Base-by-base conservation (phyloP, 2,113 vertebrate species). In the Epinephelus moara region DNA sequence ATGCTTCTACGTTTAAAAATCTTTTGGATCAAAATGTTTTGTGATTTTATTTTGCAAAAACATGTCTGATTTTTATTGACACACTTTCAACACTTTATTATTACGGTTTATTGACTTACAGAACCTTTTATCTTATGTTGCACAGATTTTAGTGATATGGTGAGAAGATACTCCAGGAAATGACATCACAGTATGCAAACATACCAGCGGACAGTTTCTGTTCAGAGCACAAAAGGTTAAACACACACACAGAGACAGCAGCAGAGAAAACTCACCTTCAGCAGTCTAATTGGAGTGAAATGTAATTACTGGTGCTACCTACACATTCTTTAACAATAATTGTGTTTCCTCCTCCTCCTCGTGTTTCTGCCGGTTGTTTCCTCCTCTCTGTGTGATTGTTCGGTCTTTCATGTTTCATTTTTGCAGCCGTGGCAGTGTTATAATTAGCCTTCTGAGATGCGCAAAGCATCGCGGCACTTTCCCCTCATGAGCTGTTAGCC, bases 381-480 rank as follows among this genome's bases (percentile, higher is more conserved):
- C 33, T 25, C 2, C 19, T 40, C 52, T 27, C 37, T 42, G 3
- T 70, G 0, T 69, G 59, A 68, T 59, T 89, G 66, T 78, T 81
- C 25, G 70, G 72, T 89, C 75, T 82, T 88, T 85, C 91, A 89
- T 82, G 87, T 90, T 88, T 74, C 56, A 52, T 79, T 85, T 84
- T 40, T 85, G 84, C 91, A 70, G 80, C 5, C 13, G 74, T 82
- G 90, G 90, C 90, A 76, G 17, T 81, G 81, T 89, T 92, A 82
- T 93, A 94, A 94, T 94, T 91, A 88, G 78, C 89, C 86, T 63
- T 63, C 78, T 13, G 87, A 93, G 87, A 88, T 78, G 80, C 27
- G 23, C 62, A 75, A 74, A 81, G 62, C 81, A 76, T 86, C n/a
- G 8, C n/a, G 0, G 55, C 53, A 30, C 77, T 72, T 71, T 69